phyloP scores from a whole-genome alignment of 1,140 invertebrate genomes.

The Macrostomum lignano region DNA sequence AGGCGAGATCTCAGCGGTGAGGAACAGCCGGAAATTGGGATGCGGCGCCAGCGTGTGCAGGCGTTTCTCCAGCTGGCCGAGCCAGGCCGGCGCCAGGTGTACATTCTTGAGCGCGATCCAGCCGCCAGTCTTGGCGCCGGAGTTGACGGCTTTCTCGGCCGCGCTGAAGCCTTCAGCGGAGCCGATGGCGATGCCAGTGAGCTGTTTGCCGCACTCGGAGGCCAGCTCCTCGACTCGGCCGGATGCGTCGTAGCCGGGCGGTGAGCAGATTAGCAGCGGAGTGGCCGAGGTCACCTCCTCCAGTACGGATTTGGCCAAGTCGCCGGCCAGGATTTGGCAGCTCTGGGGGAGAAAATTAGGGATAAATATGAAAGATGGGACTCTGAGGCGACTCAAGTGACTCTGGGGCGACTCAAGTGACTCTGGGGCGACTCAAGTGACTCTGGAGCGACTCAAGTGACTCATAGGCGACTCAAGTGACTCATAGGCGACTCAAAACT shows the following conservation, averaged over 20 bases:
- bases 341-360: no score
- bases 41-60: conserved; percentile 76
- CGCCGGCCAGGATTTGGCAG: no score
- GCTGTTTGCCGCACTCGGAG: conserved; percentile 60
- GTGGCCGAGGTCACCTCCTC: conserved; percentile 50
- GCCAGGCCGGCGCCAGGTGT: conserved; percentile 86
- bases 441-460: no score
- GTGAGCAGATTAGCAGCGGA: conserved; percentile 76
- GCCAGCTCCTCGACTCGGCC: conserved; percentile 84
- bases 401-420: no score
- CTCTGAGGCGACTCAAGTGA: no score
- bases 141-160: conserved; percentile 81
- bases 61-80: conserved; percentile 93
- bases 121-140: conserved; percentile 71
- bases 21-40: conserved; percentile 43
- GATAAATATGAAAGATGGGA: no score
- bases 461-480: no score
- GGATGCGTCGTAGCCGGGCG: conserved; percentile 86
- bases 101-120: conserved; percentile 99
- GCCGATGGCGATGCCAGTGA: conserved; percentile 60
- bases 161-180: conserved; percentile 96
- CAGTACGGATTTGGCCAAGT: no score
- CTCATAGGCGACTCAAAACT: no score
- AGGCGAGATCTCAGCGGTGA: conserved; percentile 54
- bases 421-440: no score